Evolutionary conservation across 2,797 vertebrate species (phyloP).

Genomic region (Karalla daura): DNA sequence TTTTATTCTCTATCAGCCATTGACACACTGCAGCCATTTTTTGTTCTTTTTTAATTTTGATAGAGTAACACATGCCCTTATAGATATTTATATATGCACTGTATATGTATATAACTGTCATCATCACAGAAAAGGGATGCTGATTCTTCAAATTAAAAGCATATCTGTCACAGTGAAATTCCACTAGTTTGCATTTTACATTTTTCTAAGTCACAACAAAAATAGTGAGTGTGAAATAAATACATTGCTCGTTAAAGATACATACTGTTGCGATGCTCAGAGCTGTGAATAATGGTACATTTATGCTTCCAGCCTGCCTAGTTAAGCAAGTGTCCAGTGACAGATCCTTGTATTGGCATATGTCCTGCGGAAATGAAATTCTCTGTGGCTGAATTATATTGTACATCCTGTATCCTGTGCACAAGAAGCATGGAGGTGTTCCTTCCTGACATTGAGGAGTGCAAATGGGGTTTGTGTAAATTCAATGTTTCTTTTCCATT

Average conservation of each 20-base stretch:
- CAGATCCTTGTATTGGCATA: constrained; percentile 16
- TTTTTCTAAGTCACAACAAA: constrained; percentile 74
- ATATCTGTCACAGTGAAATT: constrained; percentile 96
- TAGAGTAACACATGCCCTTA: constrained; percentile 99
- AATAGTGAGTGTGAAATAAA: constrained; percentile 77
- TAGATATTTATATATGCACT: constrained; percentile 91
- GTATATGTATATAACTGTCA: constrained; percentile 89
- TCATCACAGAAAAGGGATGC: constrained; percentile 97
- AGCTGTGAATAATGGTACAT: constrained; percentile 64
- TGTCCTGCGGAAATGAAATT: constrained; percentile 29
- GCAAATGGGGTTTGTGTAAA: constrained; percentile 65
- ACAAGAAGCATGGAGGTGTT: constrained; percentile 63
- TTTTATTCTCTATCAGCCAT: constrained; percentile 98
- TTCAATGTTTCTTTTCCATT: constrained; percentile 56
- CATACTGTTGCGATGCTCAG: constrained; percentile 66
- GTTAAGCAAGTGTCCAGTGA: constrained; percentile 27
- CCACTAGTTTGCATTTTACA: constrained; percentile 82
- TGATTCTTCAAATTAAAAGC: constrained; percentile 92
- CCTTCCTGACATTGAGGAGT: constrained; percentile 71
- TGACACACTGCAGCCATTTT: constrained; percentile 94
- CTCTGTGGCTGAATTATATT: constrained; percentile 37
- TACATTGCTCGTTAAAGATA: constrained; percentile 71
- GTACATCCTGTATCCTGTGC: constrained; percentile 54
- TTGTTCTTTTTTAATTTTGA: constrained; percentile 86
- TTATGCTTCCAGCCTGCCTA: constrained; percentile 53